Conservation (phyloP, 2,113 vertebrate species). For the Tragelaphus scriptus region DNA sequence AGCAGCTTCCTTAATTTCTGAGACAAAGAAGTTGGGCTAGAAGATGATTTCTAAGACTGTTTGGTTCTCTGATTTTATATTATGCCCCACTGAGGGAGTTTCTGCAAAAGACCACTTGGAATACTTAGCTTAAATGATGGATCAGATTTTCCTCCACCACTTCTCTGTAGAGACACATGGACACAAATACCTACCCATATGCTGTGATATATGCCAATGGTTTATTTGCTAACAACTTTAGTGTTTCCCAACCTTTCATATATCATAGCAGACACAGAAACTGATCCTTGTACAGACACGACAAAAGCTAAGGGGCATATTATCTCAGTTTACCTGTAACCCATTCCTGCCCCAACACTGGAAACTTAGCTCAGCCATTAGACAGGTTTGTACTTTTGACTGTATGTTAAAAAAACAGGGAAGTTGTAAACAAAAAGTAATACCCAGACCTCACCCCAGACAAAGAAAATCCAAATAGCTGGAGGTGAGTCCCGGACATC, state of each 20-base stretch:
- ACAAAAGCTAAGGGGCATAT: neutral
- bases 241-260: neutral
- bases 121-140: neutral
- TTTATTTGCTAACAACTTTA: neutral
- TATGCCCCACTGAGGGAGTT: neutral
- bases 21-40: neutral
- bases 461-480: neutral
- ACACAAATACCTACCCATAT: neutral
- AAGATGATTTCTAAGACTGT: neutral
- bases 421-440: neutral
- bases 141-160: neutral
- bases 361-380: neutral
- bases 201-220: neutral
- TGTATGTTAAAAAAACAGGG: neutral
- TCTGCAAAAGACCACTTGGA: neutral
- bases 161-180: neutral
- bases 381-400: neutral
- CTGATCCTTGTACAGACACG: neutral
- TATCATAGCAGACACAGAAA: neutral
- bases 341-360: no score
- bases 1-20: neutral
- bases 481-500: neutral
- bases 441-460: neutral
- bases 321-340: neutral
- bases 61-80: neutral